Evolutionary conservation across 1,140 invertebrate species (phyloP), one percentile per base, ranked within the genome.

Genomic region (Papilio xuthus): DNA sequence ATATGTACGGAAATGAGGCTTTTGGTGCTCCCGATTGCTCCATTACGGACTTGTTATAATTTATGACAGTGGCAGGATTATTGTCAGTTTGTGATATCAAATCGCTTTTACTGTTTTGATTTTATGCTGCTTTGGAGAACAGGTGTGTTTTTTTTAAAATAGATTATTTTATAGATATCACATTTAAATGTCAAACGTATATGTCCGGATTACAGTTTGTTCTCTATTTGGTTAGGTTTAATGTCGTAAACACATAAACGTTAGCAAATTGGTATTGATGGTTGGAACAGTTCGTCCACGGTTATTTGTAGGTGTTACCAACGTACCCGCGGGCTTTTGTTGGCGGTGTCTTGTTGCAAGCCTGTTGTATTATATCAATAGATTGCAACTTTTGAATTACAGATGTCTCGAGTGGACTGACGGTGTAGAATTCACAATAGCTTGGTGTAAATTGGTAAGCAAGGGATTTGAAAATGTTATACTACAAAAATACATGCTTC

Each of bases 261-360:
- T n/a, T 41, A 18, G 53, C n/a, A 60, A 76, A 76, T 76, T 76
- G 74, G 53, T 76, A 63, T 12, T 42, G 74, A 63, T 60, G 74
- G 50, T 20, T 73, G 71, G 71, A 73, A 73, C 71, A 47, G 71
- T 73, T 73, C 73, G 50, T 76, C 42, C 74, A 76, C 53, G 53
- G 74, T 76, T 76, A 76, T 76, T 76, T 60, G 74, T 76, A 76
- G 74, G 74, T 76, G 74, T 60, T 76, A 76, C 74, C 74, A 60
- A 76, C 56, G 41, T 42, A 53, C 28, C 74, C 74, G 18, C 18
- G 18, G 74, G 74, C 74, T 41, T 76, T 76, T 76, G 74, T 76
- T 76, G 63, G 10, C 74, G 74, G 74, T n/a, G 73, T 73, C 73
- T 76, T 60, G 74, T 60, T 76, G 74, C 74, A 76, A 41, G 74